Evolutionary conservation across 2,888 invertebrate genomes (phyloP).

Genomic region (Lordiphosa fenestrarum): DNA sequence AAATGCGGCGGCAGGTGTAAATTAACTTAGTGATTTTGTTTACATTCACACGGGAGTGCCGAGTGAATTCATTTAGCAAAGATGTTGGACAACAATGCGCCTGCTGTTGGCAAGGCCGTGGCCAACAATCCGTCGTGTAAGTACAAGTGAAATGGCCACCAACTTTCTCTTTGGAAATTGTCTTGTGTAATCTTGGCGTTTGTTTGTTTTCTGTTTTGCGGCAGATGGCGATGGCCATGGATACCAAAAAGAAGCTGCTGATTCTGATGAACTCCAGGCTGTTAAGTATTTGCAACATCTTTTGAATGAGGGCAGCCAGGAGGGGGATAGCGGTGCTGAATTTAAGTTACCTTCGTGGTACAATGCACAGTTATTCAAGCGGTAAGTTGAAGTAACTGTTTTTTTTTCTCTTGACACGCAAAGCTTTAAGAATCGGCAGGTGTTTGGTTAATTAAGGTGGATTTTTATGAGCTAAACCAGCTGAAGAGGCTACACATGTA

Average conservation of each 20-base stretch:
- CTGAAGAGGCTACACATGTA: too few species aligned
- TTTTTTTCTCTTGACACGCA: too few species aligned
- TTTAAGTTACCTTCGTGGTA: conserved; percentile 85
- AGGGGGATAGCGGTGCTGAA: conserved; percentile 75
- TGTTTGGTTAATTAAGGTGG: not conserved
- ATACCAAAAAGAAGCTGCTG: conserved; percentile 7
- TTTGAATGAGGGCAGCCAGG: conserved; percentile 69
- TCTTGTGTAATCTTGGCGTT: not conserved
- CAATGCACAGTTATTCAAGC: conserved; percentile 84
- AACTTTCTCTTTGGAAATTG: conserved; percentile 7
- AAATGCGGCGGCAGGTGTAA: not conserved
- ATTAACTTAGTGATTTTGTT: not conserved
- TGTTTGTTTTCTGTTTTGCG: conserved; percentile 6
- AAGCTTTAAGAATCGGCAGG: not conserved
- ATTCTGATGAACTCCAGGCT: conserved; percentile 1
- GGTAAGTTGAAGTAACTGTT: conserved; percentile 79
- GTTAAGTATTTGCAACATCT: conserved; percentile 75
- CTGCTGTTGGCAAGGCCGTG: conserved; percentile 1
- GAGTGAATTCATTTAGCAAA: not conserved
- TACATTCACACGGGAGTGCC: not conserved
- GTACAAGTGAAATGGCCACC: conserved; percentile 2
- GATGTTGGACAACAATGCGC: not conserved
- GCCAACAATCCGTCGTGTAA: not conserved
- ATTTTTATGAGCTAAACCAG: too few species aligned
- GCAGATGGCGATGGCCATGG: not conserved